phyloP scores from a whole-genome alignment of 2,797 vertebrate genomes.

The Parambassis ranga region DNA sequence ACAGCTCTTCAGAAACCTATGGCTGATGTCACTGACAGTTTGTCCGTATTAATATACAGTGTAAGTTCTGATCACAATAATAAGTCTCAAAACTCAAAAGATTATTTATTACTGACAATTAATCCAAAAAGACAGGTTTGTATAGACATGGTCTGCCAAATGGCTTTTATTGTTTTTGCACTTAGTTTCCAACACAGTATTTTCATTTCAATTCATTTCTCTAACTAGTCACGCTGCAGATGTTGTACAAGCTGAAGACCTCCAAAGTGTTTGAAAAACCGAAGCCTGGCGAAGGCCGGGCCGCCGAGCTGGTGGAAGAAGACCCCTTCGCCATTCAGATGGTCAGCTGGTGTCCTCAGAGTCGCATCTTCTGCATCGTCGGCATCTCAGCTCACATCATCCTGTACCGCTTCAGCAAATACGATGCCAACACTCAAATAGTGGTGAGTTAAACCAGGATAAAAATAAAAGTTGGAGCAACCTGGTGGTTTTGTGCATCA shows the following conservation, averaged over 20 bases:
- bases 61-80: too few relatives aligned
- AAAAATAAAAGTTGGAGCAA: not conserved
- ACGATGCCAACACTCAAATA: constrained; percentile 92
- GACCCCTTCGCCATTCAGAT: constrained; percentile 96
- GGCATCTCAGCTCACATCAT: constrained; percentile 94
- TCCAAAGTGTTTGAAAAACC: constrained; percentile 97
- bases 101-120: too few relatives aligned
- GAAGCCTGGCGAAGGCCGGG: constrained; percentile 84
- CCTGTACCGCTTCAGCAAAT: constrained; percentile 94
- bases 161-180: too few relatives aligned
- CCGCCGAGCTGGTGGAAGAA: constrained; percentile 90
- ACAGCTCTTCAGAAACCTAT: too few relatives aligned
- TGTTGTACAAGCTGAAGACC: constrained; percentile 98
- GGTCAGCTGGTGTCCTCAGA: constrained; percentile 97
- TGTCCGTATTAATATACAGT: too few relatives aligned
- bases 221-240: constrained; percentile 92
- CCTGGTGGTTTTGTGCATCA: not conserved
- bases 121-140: too few relatives aligned
- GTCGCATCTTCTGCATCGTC: constrained; percentile 93
- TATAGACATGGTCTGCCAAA: too few relatives aligned
- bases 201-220: too few relatives aligned
- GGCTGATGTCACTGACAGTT: too few relatives aligned
- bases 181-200: too few relatives aligned
- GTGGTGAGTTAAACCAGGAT: constrained; percentile 83
- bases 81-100: too few relatives aligned